Conservation (phyloP, 2,113 vertebrate genomes). For the Chinchilla lanigera region DNA sequence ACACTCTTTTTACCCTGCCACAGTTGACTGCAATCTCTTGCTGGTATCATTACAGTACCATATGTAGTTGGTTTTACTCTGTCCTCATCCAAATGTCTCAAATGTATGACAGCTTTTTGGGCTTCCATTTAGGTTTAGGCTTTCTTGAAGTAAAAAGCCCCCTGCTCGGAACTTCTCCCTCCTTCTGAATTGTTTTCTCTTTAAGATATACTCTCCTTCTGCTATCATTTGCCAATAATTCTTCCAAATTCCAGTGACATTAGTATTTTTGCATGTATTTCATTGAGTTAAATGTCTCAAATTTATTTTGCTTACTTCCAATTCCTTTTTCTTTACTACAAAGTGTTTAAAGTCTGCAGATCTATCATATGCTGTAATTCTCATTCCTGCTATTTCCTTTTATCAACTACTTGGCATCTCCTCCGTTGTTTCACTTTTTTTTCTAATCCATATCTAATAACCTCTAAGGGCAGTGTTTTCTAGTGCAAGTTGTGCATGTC, state of each 20-base stretch:
- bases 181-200: neutral
- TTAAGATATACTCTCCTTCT: neutral
- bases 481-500: conserved; percentile 6
- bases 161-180: no score
- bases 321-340: neutral
- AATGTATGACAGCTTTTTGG: no score
- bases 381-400: conserved; percentile 34
- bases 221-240: neutral
- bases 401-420: conserved; percentile 32
- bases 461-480: conserved; percentile 34
- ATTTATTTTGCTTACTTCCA: conserved; percentile 33
- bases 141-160: neutral
- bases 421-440: neutral
- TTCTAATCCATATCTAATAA: conserved; percentile 24
- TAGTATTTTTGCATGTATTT: neutral
- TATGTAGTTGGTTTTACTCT: neutral
- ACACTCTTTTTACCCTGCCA: neutral
- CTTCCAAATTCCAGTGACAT: neutral
- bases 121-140: neutral
- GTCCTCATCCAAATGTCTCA: neutral
- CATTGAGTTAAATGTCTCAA: conserved; percentile 23
- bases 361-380: neutral
- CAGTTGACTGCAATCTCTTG: neutral
- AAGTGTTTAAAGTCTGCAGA: neutral
- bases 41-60: neutral